These are phyloP conservation scores for Oxyscelio sp. DNA, from an alignment of 2,888 invertebrate genomes.

Conservation along the genomic window DNA sequence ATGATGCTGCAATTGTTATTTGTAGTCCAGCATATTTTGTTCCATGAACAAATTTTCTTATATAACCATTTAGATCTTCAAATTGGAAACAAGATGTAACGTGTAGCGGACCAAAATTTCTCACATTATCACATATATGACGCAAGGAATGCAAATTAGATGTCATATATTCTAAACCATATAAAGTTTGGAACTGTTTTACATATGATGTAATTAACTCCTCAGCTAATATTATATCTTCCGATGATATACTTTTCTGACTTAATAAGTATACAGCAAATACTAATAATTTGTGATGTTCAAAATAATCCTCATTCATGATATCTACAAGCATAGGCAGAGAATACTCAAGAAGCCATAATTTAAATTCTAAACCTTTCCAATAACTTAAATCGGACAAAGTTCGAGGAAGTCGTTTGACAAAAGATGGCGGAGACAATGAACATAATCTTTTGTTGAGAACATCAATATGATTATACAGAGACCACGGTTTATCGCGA, in stretches of 20 bases:
- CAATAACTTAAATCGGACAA: background rate
- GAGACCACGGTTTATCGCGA: too few species aligned
- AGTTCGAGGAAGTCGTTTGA: conserved; percentile 10
- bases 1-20: background rate
- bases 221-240: background rate
- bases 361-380: conserved; percentile 21
- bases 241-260: conserved; percentile 1
- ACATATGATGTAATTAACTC: conserved; percentile 2
- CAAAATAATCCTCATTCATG: background rate
- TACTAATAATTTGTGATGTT: conserved; percentile 20
- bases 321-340: conserved; percentile 2
- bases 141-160: conserved; percentile 13
- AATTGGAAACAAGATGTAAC: conserved; percentile 13
- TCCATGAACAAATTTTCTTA: conserved; percentile 13
- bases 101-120: conserved; percentile 22
- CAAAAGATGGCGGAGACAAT: too few species aligned
- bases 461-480: too few species aligned
- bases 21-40: background rate
- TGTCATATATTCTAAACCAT: background rate
- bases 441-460: too few species aligned
- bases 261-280: conserved; percentile 2
- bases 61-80: conserved; percentile 16
- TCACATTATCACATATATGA: background rate
- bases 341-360: conserved; percentile 15
- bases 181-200: conserved; percentile 4